Percentiles rank a stretch among this genome's conserved stretches.
Evolutionary conservation across 2,113 vertebrate species (phyloP).

Genomic region (Furnarius figulus): DNA sequence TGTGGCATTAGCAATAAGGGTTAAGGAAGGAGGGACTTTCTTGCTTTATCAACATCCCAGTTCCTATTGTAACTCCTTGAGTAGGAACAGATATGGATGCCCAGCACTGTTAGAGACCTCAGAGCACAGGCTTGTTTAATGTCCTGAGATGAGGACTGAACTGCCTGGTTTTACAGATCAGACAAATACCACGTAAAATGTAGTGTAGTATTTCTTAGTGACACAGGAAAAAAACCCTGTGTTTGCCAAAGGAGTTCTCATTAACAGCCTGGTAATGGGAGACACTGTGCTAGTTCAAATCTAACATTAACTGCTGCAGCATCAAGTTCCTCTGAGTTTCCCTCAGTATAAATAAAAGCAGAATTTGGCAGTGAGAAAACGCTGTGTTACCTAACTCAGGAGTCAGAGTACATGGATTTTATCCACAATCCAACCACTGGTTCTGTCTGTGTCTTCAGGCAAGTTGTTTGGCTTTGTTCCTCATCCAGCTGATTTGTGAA

Average conservation of each 20-base stretch:
- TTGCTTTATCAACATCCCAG: background rate
- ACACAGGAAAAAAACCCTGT: background rate
- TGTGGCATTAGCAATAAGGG: background rate
- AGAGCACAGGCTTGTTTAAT: background rate
- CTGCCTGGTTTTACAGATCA: background rate
- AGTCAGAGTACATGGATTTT: background rate
- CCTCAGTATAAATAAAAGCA: background rate
- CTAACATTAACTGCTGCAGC: background rate
- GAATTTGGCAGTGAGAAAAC: background rate
- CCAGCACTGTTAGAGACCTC: background rate
- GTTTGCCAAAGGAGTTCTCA: background rate
- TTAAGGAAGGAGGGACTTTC: background rate
- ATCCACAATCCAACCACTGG: background rate
- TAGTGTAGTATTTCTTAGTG: background rate
- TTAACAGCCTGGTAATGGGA: background rate
- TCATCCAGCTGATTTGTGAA: background rate
- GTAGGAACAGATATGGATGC: background rate
- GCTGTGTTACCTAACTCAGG: background rate
- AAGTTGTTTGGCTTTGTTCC: background rate
- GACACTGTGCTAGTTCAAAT: background rate
- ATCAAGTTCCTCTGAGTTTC: background rate
- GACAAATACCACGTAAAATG: background rate
- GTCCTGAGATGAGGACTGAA: constrained; percentile 23
- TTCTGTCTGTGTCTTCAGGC: background rate
- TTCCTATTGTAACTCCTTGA: background rate